phyloP scores from a whole-genome alignment of 30 jellyfish, hydroid and myxozoan genomes.

The Morbakka virulenta region DNA sequence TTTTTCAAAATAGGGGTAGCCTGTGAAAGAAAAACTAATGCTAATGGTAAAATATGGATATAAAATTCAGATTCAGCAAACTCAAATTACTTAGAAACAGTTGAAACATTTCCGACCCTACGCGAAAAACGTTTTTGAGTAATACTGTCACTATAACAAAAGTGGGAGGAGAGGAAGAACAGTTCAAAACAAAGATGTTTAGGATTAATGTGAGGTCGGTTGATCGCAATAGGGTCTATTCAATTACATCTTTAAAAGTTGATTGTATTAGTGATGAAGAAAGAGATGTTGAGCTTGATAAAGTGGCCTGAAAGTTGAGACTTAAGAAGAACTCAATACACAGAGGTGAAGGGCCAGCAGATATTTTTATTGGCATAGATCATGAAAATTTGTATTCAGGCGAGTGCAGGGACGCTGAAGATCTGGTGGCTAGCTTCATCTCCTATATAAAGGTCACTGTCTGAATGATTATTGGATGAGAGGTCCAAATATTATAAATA shows the following conservation, averaged over 20 bases:
- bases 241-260: too few relatives aligned
- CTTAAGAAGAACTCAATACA: constrained; percentile 4
- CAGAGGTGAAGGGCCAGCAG: constrained; percentile 46
- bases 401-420: constrained; percentile 39
- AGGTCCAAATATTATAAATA: neutral
- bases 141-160: constrained; percentile 33
- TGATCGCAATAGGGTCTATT: too few relatives aligned
- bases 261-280: constrained; percentile 43
- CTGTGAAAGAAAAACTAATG: too few relatives aligned
- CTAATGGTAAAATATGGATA: too few relatives aligned
- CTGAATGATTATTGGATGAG: constrained; percentile 43
- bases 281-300: constrained; percentile 6
- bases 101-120: too few relatives aligned
- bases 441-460: constrained; percentile 54
- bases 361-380: constrained; percentile 61
- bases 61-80: too few relatives aligned
- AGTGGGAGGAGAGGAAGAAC: constrained; percentile 58
- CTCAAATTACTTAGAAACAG: too few relatives aligned
- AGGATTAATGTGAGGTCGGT: too few relatives aligned
- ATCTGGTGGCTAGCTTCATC: constrained; percentile 49
- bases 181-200: constrained; percentile 21
- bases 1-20: too few relatives aligned
- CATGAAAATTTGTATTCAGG: constrained; percentile 57
- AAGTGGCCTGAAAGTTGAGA: constrained; percentile 18
- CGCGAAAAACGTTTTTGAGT: too few relatives aligned